Evolutionary conservation across 2,888 invertebrate species (phyloP), one percentile per base, ranked within the genome.

Genomic region (Hybos culiciformis): DNA sequence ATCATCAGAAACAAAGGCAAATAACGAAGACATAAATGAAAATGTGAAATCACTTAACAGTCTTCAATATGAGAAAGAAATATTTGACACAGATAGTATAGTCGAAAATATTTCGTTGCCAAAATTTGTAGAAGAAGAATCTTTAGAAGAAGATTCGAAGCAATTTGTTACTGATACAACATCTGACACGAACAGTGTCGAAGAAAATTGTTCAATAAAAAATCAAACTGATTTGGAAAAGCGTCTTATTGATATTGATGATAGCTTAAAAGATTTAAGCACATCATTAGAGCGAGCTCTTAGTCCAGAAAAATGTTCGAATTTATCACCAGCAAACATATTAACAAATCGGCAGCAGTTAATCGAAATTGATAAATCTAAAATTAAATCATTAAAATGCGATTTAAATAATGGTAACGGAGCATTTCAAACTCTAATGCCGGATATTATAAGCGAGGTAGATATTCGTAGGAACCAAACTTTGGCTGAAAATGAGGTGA

Each of bases 401-500:
- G 37, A 2, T 20, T 14, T 37, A 20, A 41, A 46, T 18, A 36
- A 40, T 11, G 36, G 19, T 19, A 23, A 20, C 5, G 26, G 11
- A 4, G 31, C 9, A 12, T n/a, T 18, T 34, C 19, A n/a, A 3
- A 36, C 20, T 14, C 44, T 57, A 12, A 59, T 59, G 57, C 60
- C 61, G 4, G 59, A 59, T 44, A 60, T 66, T 45, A 67, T 66
- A 37, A 69, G 62, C 50, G 76, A 78, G 61, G 76, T 77, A 15
- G 76, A 77, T 58, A 66, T 75, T 48, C 67, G 78, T 37, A 67
- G 74, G 37, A 74, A 78, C 54, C 75, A 77, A 59, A 61, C 78
- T 39, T 71, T 74, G 54, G 74, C 76, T 33, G 77, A 78, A 56
- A 71, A 74, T 59, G 76, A 78, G 70, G 77, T 76, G 61, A 58